phyloP scores from a whole-genome alignment of 2,888 invertebrate genomes.

The Tineola bisselliella region DNA sequence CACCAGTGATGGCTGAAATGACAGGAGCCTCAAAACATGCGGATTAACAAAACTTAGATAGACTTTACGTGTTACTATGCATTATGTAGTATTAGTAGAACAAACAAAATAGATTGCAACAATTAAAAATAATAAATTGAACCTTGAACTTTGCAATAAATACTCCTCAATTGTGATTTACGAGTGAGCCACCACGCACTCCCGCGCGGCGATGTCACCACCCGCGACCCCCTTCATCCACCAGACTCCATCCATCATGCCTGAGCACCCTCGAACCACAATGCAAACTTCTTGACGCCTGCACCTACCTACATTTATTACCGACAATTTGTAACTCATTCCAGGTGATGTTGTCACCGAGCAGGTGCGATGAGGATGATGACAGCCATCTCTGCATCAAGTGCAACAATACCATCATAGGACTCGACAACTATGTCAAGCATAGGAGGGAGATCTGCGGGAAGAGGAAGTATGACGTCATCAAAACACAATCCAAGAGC shows the following conservation, averaged over 20 bases:
- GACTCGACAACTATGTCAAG: slow-evolving; percentile 85
- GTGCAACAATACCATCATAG: slow-evolving; percentile 83
- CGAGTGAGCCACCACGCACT: slow-evolving; percentile 36
- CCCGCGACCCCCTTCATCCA: slow-evolving; percentile 19
- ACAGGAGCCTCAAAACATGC: too few relatives aligned
- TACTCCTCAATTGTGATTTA: slow-evolving; percentile 28
- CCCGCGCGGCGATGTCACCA: slow-evolving; percentile 33
- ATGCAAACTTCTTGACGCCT: neutral
- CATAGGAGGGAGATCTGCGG: slow-evolving; percentile 81
- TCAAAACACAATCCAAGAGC: slow-evolving; percentile 33
- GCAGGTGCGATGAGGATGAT: slow-evolving; percentile 72
- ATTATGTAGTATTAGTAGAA: too few relatives aligned
- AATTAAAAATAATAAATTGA: neutral
- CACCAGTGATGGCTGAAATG: slow-evolving; percentile 19
- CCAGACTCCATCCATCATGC: slow-evolving; percentile 25
- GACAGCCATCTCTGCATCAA: slow-evolving; percentile 90
- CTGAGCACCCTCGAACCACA: neutral
- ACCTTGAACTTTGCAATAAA: neutral
- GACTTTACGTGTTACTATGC: too few relatives aligned
- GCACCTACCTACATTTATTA: neutral
- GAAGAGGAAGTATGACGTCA: slow-evolving; percentile 32
- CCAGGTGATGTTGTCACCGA: slow-evolving; percentile 59
- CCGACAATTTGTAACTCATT: neutral
- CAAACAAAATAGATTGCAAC: too few relatives aligned
- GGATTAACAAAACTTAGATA: too few relatives aligned